A percentile compares a stretch with the other conserved stretches of the same genome.
These are phyloP conservation scores for Tokudaia tokunoshimensis DNA, from an alignment of 2,797 vertebrate genomes.

Conservation along the genomic window DNA sequence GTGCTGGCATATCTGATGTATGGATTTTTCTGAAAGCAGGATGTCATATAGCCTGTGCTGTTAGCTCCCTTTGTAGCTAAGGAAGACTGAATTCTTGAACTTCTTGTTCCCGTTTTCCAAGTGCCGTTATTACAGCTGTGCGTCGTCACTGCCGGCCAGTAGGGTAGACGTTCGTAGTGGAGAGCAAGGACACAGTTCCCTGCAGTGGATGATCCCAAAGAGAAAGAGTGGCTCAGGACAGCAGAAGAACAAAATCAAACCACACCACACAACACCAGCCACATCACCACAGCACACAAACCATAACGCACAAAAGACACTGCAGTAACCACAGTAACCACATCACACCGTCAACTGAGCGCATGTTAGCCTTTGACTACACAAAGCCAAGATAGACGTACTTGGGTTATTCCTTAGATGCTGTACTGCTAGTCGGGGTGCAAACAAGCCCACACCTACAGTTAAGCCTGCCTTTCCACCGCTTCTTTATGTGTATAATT, in stretches of 20 bases:
- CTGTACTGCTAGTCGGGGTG: not conserved
- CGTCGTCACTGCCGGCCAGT: not conserved
- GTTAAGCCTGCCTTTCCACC: not conserved
- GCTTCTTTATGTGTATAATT: not conserved
- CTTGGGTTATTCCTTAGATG: not conserved
- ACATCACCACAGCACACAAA: not conserved
- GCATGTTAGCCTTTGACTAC: constrained; percentile 48
- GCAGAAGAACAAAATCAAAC: not conserved
- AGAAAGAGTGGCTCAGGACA: not conserved
- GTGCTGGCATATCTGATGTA: too few species aligned
- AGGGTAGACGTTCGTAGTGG: not conserved
- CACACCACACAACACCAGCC: not conserved
- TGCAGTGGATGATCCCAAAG: not conserved
- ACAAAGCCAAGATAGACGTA: constrained; percentile 67
- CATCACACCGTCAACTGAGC: not conserved
- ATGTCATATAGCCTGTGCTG: not conserved
- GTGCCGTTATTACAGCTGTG: not conserved
- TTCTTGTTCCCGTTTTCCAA: not conserved
- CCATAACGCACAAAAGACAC: not conserved
- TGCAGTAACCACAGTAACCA: too few species aligned
- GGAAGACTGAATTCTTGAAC: not conserved
- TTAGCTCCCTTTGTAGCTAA: not conserved
- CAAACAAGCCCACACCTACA: not conserved
- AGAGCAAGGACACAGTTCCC: not conserved
- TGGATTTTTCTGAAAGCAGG: not conserved